A percentile compares a stretch with the other conserved stretches of the same genome.
Conservation (phyloP, 2,113 vertebrate genomes). For the Procavia capensis region DNA sequence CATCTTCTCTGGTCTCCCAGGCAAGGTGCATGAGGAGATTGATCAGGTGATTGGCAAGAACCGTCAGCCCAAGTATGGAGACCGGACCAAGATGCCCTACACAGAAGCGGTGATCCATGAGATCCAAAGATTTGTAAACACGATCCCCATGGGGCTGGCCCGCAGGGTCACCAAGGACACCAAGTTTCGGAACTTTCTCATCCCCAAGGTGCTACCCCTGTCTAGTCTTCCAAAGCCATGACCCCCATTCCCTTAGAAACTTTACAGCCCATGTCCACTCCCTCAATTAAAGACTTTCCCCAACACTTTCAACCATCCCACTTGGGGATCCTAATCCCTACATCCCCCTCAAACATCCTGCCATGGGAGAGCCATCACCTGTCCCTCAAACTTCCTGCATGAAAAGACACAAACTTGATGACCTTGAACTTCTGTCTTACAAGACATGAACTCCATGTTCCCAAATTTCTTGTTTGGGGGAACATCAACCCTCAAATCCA, state of each 20-base stretch:
- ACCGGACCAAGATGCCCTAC: constrained; percentile 79
- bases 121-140: constrained; percentile 67
- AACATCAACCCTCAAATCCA: neutral
- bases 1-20: neutral
- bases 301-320: neutral
- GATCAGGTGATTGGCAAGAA: constrained; percentile 74
- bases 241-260: neutral
- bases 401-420: neutral
- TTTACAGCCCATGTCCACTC: neutral
- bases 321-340: neutral
- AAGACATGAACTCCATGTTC: fast-evolving
- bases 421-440: too few species aligned
- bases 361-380: too few species aligned
- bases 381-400: neutral
- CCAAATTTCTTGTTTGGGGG: too few species aligned
- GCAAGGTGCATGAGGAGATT: constrained; percentile 78
- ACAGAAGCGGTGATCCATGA: constrained; percentile 77
- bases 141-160: constrained; percentile 58
- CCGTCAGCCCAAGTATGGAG: constrained; percentile 68
- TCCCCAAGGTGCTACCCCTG: constrained; percentile 72
- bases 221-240: neutral
- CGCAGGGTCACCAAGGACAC: constrained; percentile 70
- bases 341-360: neutral
- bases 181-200: constrained; percentile 64
- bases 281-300: neutral